Conservation (phyloP, 1,140 invertebrate genomes). For the Tetramorium simillimum region DNA sequence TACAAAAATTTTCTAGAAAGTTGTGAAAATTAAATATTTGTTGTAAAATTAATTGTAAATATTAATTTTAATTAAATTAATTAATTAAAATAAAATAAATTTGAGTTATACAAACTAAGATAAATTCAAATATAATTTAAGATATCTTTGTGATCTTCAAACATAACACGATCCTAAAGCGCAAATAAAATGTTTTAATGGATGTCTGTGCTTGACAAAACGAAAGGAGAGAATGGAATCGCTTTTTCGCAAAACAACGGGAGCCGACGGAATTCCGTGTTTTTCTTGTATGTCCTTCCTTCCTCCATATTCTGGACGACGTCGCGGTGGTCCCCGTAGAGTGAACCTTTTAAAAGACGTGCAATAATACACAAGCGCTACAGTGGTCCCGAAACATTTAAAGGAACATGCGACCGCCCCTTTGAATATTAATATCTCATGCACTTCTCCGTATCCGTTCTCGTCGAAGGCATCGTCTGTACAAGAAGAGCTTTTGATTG, state of each 20-base stretch:
- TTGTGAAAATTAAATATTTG: neutral
- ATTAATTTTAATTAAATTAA: neutral
- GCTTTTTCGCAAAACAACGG: neutral
- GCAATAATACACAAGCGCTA: slow-evolving; percentile 67
- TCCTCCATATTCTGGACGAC: slow-evolving; percentile 61
- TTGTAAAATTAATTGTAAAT: neutral
- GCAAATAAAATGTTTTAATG: neutral
- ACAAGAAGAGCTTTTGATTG: neutral
- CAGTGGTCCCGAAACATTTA: slow-evolving; percentile 71
- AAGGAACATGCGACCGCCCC: slow-evolving; percentile 18
- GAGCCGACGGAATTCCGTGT: slow-evolving; percentile 38
- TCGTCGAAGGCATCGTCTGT: neutral
- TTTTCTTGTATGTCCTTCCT: slow-evolving; percentile 19
- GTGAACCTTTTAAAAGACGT: slow-evolving; percentile 67
- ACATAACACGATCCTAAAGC: neutral
- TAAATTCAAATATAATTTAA: neutral
- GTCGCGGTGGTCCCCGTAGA: slow-evolving; percentile 68
- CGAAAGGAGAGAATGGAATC: neutral
- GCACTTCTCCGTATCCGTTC: neutral
- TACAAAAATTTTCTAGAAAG: neutral
- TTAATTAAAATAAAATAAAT: slow-evolving; percentile 1
- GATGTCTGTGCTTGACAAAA: neutral
- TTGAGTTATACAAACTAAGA: neutral
- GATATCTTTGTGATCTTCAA: neutral
- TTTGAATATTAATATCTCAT: slow-evolving; percentile 65